These are phyloP conservation scores for Metaphire vulgaris DNA, from an alignment of 1,140 invertebrate genomes.

Conservation along the genomic window DNA sequence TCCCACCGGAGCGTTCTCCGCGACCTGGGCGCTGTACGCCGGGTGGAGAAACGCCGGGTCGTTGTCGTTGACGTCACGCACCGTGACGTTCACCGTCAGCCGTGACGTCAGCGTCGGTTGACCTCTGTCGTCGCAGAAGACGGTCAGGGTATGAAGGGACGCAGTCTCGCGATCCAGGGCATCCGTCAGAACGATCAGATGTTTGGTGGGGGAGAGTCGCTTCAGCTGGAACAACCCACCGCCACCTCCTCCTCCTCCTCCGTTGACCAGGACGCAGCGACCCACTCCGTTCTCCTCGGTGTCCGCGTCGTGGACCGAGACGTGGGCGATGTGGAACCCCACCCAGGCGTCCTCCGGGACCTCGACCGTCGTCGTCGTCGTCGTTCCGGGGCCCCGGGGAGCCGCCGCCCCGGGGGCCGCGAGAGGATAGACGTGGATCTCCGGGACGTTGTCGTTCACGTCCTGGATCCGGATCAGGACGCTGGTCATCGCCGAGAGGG, in stretches of 20 bases:
- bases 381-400: background rate
- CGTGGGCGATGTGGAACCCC: background rate
- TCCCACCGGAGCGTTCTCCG: conserved; percentile 3
- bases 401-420: too few species aligned
- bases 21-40: conserved; percentile 2
- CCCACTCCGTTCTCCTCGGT: background rate
- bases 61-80: conserved; percentile 18
- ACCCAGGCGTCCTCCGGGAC: background rate
- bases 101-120: conserved; percentile 7
- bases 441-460: background rate
- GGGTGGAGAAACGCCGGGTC: background rate
- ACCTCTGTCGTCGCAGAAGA: background rate
- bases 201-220: background rate
- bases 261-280: background rate
- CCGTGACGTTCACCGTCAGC: background rate
- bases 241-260: too few species aligned
- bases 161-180: background rate
- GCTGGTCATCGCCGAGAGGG: background rate
- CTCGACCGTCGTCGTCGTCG: background rate
- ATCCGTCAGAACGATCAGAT: background rate
- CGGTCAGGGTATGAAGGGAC: background rate
- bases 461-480: conserved; percentile 7
- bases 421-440: background rate
- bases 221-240: conserved; percentile 18
- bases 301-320: background rate